Percentiles rank a stretch among this genome's conserved stretches.
These are phyloP conservation scores for Phenganax subtilis DNA, from an alignment of 92 coral and sea anemone genomes.

Conservation along the genomic window DNA sequence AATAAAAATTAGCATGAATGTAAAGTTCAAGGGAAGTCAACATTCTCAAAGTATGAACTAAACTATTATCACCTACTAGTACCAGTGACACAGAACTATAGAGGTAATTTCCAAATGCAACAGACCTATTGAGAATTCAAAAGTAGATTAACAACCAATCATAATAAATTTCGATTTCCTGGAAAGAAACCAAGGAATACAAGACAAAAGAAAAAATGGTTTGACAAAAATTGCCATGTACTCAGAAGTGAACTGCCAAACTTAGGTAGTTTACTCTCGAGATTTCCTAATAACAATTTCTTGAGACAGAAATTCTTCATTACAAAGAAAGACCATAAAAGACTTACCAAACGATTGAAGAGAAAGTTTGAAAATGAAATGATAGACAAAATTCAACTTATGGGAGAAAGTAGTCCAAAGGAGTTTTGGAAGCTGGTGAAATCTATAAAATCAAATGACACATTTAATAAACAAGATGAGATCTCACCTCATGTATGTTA, in stretches of 20 bases:
- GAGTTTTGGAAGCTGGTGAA: conserved; percentile 44
- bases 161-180: background rate
- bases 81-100: too few relatives aligned
- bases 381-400: conserved; percentile 16
- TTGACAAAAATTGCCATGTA: conserved; percentile 13
- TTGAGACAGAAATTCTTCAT: conserved; percentile 13
- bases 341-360: conserved; percentile 6
- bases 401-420: conserved; percentile 30
- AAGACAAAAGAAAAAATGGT: conserved; percentile 34
- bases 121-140: too few relatives aligned
- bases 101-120: too few relatives aligned
- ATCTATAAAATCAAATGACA: conserved; percentile 9
- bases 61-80: too few relatives aligned
- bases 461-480: background rate
- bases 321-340: conserved; percentile 29
- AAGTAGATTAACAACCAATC: background rate
- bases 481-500: conserved; percentile 20
- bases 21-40: too few relatives aligned
- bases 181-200: background rate
- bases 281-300: background rate
- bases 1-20: too few relatives aligned
- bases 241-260: conserved; percentile 27
- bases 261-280: conserved; percentile 31
- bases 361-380: conserved; percentile 27
- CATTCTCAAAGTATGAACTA: too few relatives aligned